Percentiles rank a stretch among this genome's conserved stretches.
Evolutionary conservation across 2,113 vertebrate genomes (phyloP).

Genomic region (Phylloscopus trochiloides): DNA sequence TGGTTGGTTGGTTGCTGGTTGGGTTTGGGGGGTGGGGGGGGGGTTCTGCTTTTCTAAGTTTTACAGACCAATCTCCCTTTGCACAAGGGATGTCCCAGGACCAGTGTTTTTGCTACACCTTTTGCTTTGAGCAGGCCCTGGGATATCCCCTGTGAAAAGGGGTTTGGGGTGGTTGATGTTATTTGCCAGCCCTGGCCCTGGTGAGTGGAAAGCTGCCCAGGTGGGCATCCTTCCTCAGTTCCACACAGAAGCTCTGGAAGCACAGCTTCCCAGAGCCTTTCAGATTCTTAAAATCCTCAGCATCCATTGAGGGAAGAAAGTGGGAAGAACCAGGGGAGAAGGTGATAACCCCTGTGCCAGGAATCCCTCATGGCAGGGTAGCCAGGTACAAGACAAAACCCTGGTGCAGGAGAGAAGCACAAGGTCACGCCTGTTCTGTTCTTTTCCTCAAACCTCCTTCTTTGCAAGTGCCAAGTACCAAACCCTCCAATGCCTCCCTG

Average conservation of each 20-base stretch:
- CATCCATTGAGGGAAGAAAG: background rate
- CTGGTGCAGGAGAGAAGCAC: fast-evolving
- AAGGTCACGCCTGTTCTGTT: background rate
- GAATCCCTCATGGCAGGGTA: background rate
- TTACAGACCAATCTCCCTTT: background rate
- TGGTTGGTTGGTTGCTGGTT: background rate
- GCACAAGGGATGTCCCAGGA: background rate
- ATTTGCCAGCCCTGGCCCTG: too few relatives aligned
- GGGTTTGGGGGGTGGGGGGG: fast-evolving
- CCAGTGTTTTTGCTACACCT: background rate
- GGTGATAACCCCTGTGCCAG: background rate
- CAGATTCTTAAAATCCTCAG: background rate
- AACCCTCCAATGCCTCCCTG: background rate
- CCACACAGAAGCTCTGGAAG: too few relatives aligned
- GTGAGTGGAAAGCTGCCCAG: background rate
- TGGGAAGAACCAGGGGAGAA: background rate
- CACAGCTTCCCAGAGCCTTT: background rate
- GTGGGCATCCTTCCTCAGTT: background rate
- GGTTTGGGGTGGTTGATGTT: background rate
- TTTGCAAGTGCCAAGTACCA: background rate
- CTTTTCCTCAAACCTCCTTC: background rate
- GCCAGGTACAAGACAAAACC: fast-evolving
- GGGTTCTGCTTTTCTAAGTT: background rate
- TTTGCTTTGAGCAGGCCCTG: background rate
- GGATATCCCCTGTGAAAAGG: background rate